phyloP scores from a whole-genome alignment of 1,140 invertebrate species.

The Pygmarrhopalites habei region DNA sequence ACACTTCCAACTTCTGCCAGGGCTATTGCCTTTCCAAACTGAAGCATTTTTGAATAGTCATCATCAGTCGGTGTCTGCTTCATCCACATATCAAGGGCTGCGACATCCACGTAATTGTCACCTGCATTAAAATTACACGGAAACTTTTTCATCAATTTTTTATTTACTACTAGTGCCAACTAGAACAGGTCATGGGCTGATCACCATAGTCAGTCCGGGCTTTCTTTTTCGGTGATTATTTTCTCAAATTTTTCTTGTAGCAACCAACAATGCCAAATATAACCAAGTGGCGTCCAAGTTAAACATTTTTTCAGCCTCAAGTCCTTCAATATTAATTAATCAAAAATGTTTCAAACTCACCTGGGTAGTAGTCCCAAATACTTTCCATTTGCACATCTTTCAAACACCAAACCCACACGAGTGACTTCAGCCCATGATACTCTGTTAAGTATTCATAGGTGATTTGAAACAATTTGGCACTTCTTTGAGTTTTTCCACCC shows the following conservation, averaged over 20 bases:
- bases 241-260: too few relatives aligned
- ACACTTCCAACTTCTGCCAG: constrained; percentile 21
- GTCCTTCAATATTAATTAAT: too few relatives aligned
- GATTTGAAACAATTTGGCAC: constrained; percentile 22
- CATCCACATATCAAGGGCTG: constrained; percentile 19
- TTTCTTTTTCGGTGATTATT: too few relatives aligned
- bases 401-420: constrained; percentile 26
- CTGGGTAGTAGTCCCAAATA: constrained; percentile 20
- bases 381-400: constrained; percentile 24
- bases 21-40: constrained; percentile 21
- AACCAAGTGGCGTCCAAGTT: too few relatives aligned
- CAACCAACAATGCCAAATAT: too few relatives aligned
- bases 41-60: constrained; percentile 19
- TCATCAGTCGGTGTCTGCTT: constrained; percentile 12
- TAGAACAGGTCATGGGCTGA: too few relatives aligned
- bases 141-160: too few relatives aligned
- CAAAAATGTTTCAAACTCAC: too few relatives aligned
- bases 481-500: constrained; percentile 18
- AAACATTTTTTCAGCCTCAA: too few relatives aligned
- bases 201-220: too few relatives aligned
- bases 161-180: too few relatives aligned
- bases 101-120: constrained; percentile 19
- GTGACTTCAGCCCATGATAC: constrained; percentile 1
- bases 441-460: constrained; percentile 20
- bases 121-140: too few relatives aligned